Conservation (phyloP, 2,113 vertebrate genomes). For the Halichoerus grypus region DNA sequence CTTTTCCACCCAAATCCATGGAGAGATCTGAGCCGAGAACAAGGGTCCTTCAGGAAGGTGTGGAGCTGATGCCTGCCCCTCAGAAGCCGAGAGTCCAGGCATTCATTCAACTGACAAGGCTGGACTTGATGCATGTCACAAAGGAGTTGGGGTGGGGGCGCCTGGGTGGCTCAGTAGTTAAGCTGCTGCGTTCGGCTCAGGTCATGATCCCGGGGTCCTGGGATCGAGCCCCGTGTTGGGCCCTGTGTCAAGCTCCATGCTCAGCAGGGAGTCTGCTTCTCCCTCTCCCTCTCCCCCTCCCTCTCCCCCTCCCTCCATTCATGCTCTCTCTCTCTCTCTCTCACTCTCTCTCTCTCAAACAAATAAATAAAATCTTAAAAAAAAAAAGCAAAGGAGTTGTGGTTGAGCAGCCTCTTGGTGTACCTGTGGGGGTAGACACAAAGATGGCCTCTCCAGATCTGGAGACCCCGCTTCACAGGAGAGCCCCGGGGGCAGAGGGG, state of each 20-base stretch:
- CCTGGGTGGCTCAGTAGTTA: background rate
- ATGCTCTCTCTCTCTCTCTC: background rate
- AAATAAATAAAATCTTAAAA: background rate
- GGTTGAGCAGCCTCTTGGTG: fast-evolving
- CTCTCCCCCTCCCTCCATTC: background rate
- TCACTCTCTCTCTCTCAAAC: background rate
- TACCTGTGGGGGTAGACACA: background rate
- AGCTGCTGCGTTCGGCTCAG: background rate
- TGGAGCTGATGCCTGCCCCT: background rate
- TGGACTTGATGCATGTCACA: background rate
- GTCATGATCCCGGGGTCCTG: too few relatives aligned
- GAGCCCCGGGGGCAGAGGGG: background rate
- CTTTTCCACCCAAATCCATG: background rate
- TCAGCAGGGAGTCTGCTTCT: background rate
- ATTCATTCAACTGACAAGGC: background rate
- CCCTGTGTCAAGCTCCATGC: background rate
- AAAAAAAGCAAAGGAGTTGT: background rate
- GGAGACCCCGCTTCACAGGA: background rate
- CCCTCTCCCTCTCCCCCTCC: too few relatives aligned
- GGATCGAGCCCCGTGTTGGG: background rate
- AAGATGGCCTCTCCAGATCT: fast-evolving
- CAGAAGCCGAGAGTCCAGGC: background rate
- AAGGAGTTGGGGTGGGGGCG: background rate
- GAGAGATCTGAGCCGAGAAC: background rate
- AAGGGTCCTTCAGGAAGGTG: background rate